Conservation (phyloP, 2,113 vertebrate genomes). For the Siphamia tubifer region DNA sequence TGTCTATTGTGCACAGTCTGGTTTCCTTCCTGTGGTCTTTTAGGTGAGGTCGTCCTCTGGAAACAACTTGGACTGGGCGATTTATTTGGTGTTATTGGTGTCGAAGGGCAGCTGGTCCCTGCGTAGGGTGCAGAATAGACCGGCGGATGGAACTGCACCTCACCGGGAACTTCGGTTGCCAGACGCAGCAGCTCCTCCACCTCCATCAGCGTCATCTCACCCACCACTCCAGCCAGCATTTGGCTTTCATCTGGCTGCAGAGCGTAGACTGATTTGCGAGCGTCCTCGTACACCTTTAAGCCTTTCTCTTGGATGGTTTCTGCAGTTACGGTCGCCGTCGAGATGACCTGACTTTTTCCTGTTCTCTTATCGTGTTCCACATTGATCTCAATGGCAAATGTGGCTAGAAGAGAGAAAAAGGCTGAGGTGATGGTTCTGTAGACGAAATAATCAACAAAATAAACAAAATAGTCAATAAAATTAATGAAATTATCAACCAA, state of each 20-base stretch:
- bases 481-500: no score
- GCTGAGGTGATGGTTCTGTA: neutral
- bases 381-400: constrained; percentile 94
- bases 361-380: constrained; percentile 91
- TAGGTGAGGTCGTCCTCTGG: neutral
- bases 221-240: constrained; percentile 57
- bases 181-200: constrained; percentile 91
- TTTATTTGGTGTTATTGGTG: constrained; percentile 58
- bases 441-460: no score
- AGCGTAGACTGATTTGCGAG: constrained; percentile 88
- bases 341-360: constrained; percentile 90
- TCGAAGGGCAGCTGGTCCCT: constrained; percentile 60
- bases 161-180: constrained; percentile 83
- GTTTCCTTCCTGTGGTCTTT: constrained; percentile 7
- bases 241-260: constrained; percentile 68
- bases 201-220: constrained; percentile 83
- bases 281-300: constrained; percentile 93
- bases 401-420: constrained; percentile 76
- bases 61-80: neutral
- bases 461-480: no score
- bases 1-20: neutral
- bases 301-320: constrained; percentile 83
- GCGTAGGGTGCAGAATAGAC: constrained; percentile 88
- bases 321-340: constrained; percentile 85
- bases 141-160: constrained; percentile 90